phyloP scores from a whole-genome alignment of 2,888 invertebrate genomes.

The Girardia tigrina region DNA sequence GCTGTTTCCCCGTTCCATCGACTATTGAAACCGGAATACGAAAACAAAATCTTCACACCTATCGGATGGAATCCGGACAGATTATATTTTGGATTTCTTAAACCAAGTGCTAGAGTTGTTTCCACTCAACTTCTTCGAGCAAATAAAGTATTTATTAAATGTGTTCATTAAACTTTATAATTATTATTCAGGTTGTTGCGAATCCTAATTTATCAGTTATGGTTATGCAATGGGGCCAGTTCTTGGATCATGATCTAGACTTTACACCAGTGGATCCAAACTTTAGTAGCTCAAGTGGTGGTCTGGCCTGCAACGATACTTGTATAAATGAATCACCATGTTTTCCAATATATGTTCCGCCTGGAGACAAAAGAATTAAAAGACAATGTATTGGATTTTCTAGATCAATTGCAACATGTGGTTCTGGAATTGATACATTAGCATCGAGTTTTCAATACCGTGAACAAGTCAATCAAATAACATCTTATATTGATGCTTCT shows the following conservation, averaged over 20 bases:
- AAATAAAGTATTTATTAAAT: not conserved
- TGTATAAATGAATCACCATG: constrained; percentile 73
- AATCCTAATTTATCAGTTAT: constrained; percentile 65
- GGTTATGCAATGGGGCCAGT: constrained; percentile 99
- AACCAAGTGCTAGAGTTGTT: constrained; percentile 72
- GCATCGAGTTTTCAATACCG: constrained; percentile 56
- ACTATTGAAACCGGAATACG: constrained; percentile 72
- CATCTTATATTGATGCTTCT: constrained; percentile 83
- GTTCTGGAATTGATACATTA: constrained; percentile 85
- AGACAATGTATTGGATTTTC: constrained; percentile 49
- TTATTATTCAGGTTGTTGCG: not conserved
- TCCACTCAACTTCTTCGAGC: constrained; percentile 67
- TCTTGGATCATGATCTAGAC: constrained; percentile 88
- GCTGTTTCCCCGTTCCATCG: constrained; percentile 73
- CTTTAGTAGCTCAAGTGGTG: constrained; percentile 69
- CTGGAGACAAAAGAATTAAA: constrained; percentile 66
- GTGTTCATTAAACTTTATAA: not conserved
- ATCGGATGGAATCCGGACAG: constrained; percentile 74
- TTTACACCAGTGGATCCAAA: constrained; percentile 83
- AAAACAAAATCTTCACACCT: constrained; percentile 89
- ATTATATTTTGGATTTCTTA: constrained; percentile 61
- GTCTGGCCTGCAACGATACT: constrained; percentile 56
- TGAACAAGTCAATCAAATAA: constrained; percentile 74
- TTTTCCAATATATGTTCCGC: constrained; percentile 86
- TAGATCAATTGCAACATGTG: constrained; percentile 86